phyloP scores from a whole-genome alignment of 2,888 invertebrate species.

The Xestia ashworthii region DNA sequence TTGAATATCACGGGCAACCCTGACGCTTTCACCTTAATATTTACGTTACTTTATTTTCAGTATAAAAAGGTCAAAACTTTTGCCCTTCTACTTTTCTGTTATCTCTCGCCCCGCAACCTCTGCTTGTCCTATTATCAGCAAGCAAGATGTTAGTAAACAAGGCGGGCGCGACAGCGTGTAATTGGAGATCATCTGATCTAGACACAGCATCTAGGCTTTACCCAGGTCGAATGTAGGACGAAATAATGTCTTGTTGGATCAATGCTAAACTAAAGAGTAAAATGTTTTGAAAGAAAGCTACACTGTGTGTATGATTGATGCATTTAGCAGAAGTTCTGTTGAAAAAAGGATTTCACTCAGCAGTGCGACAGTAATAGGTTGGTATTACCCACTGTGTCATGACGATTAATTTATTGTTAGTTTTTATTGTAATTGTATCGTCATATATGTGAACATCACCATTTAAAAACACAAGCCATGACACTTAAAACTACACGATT shows the following conservation, averaged over 20 bases:
- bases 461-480: too few relatives aligned
- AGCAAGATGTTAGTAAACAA: conserved; percentile 18
- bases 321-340: not conserved
- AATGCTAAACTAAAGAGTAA: conserved; percentile 1
- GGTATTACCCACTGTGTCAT: too few relatives aligned
- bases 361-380: too few relatives aligned
- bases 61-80: conserved; percentile 22
- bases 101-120: conserved; percentile 7
- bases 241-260: conserved; percentile 2
- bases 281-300: not conserved
- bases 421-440: too few relatives aligned
- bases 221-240: conserved; percentile 13
- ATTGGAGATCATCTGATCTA: conserved; percentile 47
- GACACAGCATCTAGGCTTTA: conserved; percentile 20
- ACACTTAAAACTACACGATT: too few relatives aligned
- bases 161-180: conserved; percentile 44
- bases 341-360: too few relatives aligned
- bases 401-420: too few relatives aligned
- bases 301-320: not conserved
- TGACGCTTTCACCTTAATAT: not conserved
- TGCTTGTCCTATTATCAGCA: conserved; percentile 3
- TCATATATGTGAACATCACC: too few relatives aligned
- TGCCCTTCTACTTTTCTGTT: not conserved
- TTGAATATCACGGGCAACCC: too few relatives aligned
- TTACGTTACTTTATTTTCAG: not conserved